phyloP scores from a whole-genome alignment of 2,888 invertebrate species.

The Tetropium fuscum region DNA sequence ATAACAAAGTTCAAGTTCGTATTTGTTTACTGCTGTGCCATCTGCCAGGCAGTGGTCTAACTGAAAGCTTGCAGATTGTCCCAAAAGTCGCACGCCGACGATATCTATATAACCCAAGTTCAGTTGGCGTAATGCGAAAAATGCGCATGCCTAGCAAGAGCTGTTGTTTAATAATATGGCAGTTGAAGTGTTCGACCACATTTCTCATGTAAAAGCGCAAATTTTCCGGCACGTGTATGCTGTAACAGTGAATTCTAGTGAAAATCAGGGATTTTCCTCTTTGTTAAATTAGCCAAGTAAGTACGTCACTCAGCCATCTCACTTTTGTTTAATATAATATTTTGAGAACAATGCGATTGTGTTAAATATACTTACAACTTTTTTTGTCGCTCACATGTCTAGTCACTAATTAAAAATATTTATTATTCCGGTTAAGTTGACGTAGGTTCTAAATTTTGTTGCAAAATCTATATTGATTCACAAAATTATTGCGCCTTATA shows the following conservation, averaged over 20 bases:
- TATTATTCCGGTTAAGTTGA: background rate
- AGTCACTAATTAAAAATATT: constrained; percentile 7
- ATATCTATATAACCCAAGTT: background rate
- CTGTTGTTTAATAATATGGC: constrained; percentile 51
- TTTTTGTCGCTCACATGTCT: background rate
- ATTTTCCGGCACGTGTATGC: constrained; percentile 38
- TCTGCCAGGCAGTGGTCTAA: background rate
- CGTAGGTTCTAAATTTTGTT: constrained; percentile 3
- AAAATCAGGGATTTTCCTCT: constrained; percentile 32
- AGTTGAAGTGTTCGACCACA: constrained; percentile 42
- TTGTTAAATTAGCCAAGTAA: constrained; percentile 29
- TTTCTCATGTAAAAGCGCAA: constrained; percentile 47
- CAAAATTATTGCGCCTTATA: constrained; percentile 4
- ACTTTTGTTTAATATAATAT: background rate
- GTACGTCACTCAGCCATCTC: background rate
- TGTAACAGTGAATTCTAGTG: constrained; percentile 42
- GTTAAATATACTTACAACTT: background rate
- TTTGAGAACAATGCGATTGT: background rate
- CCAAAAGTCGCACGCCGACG: background rate
- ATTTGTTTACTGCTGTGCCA: background rate
- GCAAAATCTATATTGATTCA: background rate
- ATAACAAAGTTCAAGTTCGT: too few species aligned
- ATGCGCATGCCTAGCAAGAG: constrained; percentile 31
- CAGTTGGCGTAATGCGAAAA: background rate
- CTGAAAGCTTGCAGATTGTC: background rate